Conservation (phyloP, 2,797 vertebrate species). For the Pempheris klunzingeri region DNA sequence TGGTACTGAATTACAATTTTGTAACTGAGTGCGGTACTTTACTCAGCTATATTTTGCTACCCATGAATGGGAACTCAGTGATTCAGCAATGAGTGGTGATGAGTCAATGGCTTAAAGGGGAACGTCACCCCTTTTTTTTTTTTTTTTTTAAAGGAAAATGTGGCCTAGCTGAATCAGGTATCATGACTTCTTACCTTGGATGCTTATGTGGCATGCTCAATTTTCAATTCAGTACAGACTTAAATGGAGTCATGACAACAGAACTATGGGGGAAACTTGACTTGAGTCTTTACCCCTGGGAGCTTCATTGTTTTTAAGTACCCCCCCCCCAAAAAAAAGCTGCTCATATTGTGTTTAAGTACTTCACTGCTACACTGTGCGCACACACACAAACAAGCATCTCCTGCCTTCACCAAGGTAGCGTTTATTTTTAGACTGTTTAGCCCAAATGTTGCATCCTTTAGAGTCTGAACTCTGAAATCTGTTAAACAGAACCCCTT, state of each 20-base stretch:
- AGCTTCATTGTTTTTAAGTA: not conserved
- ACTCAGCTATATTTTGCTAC: constrained; percentile 52
- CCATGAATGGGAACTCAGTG: constrained; percentile 60
- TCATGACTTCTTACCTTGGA: constrained; percentile 22
- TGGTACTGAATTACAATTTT: constrained; percentile 50
- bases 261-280: not conserved
- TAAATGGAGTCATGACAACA: not conserved
- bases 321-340: not conserved
- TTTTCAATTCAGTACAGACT: constrained; percentile 10
- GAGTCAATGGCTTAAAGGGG: constrained; percentile 60
- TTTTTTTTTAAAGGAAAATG: constrained; percentile 9
- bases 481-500: constrained; percentile 34
- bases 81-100: constrained; percentile 62
- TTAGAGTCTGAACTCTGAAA: constrained; percentile 27
- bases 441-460: constrained; percentile 49
- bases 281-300: not conserved
- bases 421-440: constrained; percentile 56
- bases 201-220: not conserved
- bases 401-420: constrained; percentile 9
- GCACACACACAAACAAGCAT: constrained; percentile 10
- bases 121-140: constrained; percentile 49
- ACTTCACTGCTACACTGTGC: not conserved
- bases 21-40: constrained; percentile 43
- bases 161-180: constrained; percentile 27
- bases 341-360: not conserved